Conservation (phyloP, 2,888 invertebrate genomes). For the Agelastica alni region DNA sequence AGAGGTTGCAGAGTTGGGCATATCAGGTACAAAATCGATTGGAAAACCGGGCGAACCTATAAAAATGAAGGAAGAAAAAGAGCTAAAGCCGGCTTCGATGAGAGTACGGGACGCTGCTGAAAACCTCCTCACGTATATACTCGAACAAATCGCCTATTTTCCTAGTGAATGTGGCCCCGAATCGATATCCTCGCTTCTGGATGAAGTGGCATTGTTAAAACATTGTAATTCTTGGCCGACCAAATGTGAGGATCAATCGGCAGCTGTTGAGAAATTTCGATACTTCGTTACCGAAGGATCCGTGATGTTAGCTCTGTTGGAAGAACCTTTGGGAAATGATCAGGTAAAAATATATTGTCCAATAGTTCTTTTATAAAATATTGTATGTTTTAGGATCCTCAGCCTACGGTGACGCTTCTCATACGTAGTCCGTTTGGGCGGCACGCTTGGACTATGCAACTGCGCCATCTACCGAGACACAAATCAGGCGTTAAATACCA, state of each 20-base stretch:
- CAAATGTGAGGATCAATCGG: slow-evolving; percentile 58
- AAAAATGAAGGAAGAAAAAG: slow-evolving; percentile 94
- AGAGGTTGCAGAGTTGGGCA: slow-evolving; percentile 96
- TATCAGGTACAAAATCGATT: slow-evolving; percentile 90
- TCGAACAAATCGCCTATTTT: slow-evolving; percentile 88
- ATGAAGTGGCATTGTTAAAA: slow-evolving; percentile 81
- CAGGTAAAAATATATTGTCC: too few species aligned
- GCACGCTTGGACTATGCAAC: slow-evolving; percentile 91
- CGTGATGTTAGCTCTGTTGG: slow-evolving; percentile 84
- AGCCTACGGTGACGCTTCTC: slow-evolving; percentile 87
- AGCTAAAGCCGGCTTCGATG: slow-evolving; percentile 95
- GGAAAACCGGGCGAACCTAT: slow-evolving; percentile 87
- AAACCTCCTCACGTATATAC: slow-evolving; percentile 84
- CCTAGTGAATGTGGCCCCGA: slow-evolving; percentile 84
- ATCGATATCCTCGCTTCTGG: slow-evolving; percentile 82
- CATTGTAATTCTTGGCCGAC: slow-evolving; percentile 71
- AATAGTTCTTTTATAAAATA: too few species aligned
- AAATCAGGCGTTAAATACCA: slow-evolving; percentile 72
- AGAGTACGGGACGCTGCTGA: slow-evolving; percentile 97
- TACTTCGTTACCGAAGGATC: slow-evolving; percentile 93
- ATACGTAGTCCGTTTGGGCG: slow-evolving; percentile 93
- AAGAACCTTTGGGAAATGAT: slow-evolving; percentile 84
- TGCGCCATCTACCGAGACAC: slow-evolving; percentile 84
- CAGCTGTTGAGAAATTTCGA: slow-evolving; percentile 72
- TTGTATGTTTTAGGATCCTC: slow-evolving; percentile 73